phyloP scores from a whole-genome alignment of 2,797 vertebrate species.

The Poeciliopsis paucimaculata region DNA sequence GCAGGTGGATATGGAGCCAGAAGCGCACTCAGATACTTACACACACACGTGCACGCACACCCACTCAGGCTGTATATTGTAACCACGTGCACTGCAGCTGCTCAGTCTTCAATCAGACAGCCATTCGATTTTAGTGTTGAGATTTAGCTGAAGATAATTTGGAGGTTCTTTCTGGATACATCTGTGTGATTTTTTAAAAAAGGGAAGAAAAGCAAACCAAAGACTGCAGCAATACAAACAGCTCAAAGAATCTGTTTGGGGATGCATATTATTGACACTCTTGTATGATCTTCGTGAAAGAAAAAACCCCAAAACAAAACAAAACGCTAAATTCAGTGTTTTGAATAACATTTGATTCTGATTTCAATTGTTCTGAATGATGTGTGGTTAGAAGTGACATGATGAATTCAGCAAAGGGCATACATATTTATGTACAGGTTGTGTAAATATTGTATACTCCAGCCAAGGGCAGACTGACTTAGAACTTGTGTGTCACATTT shows the following conservation, averaged over 20 bases:
- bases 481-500: constrained; percentile 31
- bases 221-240: not conserved
- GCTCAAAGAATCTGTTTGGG: not conserved
- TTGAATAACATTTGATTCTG: not conserved
- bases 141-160: constrained; percentile 59
- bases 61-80: constrained; percentile 2
- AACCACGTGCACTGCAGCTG: constrained; percentile 20
- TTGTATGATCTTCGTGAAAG: not conserved
- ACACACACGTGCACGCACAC: constrained; percentile 24
- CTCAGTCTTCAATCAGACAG: constrained; percentile 43
- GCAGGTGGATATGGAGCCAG: constrained; percentile 18
- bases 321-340: not conserved
- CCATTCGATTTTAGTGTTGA: constrained; percentile 57
- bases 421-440: constrained; percentile 16
- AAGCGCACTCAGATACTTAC: constrained; percentile 24
- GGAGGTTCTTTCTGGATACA: constrained; percentile 34
- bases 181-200: constrained; percentile 6
- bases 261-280: not conserved
- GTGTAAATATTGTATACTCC: constrained; percentile 14
- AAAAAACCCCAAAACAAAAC: not conserved
- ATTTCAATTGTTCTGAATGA: not conserved
- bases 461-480: constrained; percentile 29
- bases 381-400: not conserved
- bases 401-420: constrained; percentile 11
- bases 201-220: not conserved